These are phyloP conservation scores for Bubo blakistoni DNA, from an alignment of 2,113 vertebrate species.

Conservation along the genomic window DNA sequence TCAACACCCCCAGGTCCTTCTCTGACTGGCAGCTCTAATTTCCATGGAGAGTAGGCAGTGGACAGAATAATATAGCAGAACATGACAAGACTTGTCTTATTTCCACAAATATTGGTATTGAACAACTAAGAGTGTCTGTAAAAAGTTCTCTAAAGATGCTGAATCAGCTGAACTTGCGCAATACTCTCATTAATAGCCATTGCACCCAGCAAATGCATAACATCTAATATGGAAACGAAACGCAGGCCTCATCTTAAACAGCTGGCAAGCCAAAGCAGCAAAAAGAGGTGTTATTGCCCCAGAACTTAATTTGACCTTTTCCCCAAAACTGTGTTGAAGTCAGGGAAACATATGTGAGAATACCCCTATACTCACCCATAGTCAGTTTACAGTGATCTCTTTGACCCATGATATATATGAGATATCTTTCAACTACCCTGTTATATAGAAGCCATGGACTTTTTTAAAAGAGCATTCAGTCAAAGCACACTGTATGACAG, in stretches of 20 bases:
- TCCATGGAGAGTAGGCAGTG: background rate
- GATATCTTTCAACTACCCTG: background rate
- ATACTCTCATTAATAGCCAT: background rate
- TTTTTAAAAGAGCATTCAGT: background rate
- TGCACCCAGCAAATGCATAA: background rate
- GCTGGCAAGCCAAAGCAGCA: background rate
- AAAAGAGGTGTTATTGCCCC: background rate
- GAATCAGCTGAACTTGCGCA: background rate
- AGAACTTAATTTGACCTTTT: background rate
- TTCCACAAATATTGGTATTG: background rate
- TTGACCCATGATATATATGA: background rate
- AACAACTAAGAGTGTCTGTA: background rate
- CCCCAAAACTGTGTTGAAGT: background rate
- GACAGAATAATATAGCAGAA: background rate
- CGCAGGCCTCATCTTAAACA: background rate
- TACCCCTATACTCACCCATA: background rate
- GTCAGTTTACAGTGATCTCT: background rate
- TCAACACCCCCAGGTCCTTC: too few relatives aligned
- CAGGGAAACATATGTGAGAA: background rate
- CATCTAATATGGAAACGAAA: background rate
- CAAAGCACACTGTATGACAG: background rate
- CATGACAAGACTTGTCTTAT: background rate
- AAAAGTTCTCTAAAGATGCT: background rate
- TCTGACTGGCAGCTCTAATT: too few relatives aligned
- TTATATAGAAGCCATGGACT: background rate